Evolutionary conservation across 1,140 invertebrate genomes (phyloP).

Genomic region (Atta cephalotes): DNA sequence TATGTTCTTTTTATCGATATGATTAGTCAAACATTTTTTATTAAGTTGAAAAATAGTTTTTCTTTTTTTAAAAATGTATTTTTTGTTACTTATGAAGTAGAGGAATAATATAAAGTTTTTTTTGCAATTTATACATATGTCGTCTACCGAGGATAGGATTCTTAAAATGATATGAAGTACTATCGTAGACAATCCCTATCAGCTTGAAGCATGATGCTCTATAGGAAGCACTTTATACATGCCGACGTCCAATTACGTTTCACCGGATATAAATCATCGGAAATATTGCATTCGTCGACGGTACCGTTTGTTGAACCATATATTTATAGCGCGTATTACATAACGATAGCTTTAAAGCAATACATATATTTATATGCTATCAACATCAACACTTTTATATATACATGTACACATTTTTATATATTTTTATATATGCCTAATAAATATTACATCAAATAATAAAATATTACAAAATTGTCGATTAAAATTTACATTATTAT

Average conservation of each 20-base stretch:
- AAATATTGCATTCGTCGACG: conserved; percentile 67
- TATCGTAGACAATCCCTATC: conserved; percentile 67
- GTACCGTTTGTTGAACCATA: conserved; percentile 42
- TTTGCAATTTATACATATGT: not conserved
- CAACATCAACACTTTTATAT: not conserved
- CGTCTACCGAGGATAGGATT: not conserved
- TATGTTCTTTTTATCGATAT: too few species aligned
- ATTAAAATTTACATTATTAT: conserved; percentile 14
- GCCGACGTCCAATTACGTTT: conserved; percentile 71
- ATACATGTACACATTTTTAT: not conserved
- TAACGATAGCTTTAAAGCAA: conserved; percentile 14
- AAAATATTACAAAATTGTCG: not conserved
- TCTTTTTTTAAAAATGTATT: too few species aligned
- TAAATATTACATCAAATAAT: not conserved
- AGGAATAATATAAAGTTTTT: not conserved
- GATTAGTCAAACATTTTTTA: too few species aligned
- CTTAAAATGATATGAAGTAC: conserved; percentile 29
- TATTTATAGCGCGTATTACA: conserved; percentile 56
- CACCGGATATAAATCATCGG: conserved; percentile 76
- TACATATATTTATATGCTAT: conserved; percentile 39
- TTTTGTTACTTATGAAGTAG: too few species aligned
- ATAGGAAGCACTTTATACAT: conserved; percentile 63
- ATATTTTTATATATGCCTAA: too few species aligned
- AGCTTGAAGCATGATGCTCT: conserved; percentile 37
- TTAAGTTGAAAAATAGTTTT: too few species aligned